Conservation (phyloP, 1,140 invertebrate genomes). For the Drosophila orena region DNA sequence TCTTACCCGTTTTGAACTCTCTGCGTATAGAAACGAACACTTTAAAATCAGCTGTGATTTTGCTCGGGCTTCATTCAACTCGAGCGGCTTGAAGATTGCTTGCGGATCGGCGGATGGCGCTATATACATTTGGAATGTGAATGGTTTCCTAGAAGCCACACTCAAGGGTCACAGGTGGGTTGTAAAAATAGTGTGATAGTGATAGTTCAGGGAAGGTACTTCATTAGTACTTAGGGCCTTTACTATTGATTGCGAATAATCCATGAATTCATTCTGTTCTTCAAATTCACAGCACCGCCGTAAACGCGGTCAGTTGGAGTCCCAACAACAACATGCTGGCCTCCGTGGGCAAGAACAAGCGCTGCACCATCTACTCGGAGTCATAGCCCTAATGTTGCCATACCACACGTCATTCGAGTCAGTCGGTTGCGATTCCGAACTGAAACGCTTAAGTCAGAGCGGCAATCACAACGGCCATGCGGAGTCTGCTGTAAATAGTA, state of each 20-base stretch:
- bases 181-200: conserved; percentile 14
- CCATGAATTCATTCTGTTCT: background rate
- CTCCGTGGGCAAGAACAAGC: conserved; percentile 94
- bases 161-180: conserved; percentile 96
- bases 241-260: background rate
- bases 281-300: conserved; percentile 88
- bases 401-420: conserved; percentile 16
- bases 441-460: conserved; percentile 43
- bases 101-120: conserved; percentile 96
- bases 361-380: conserved; percentile 94
- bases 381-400: conserved; percentile 66
- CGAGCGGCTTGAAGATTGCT: conserved; percentile 93
- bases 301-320: conserved; percentile 96
- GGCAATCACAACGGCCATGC: conserved; percentile 25
- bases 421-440: conserved; percentile 17
- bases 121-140: conserved; percentile 96
- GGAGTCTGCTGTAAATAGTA: conserved; percentile 44
- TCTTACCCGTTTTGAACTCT: conserved; percentile 66
- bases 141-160: conserved; percentile 91
- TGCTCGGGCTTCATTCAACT: conserved; percentile 96
- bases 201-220: background rate
- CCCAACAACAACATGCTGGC: conserved; percentile 93
- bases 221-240: background rate
- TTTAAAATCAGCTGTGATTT: conserved; percentile 98
- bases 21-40: conserved; percentile 90